Evolutionary conservation across 2,113 vertebrate genomes (phyloP).

Genomic region (Podocnemis expansa): DNA sequence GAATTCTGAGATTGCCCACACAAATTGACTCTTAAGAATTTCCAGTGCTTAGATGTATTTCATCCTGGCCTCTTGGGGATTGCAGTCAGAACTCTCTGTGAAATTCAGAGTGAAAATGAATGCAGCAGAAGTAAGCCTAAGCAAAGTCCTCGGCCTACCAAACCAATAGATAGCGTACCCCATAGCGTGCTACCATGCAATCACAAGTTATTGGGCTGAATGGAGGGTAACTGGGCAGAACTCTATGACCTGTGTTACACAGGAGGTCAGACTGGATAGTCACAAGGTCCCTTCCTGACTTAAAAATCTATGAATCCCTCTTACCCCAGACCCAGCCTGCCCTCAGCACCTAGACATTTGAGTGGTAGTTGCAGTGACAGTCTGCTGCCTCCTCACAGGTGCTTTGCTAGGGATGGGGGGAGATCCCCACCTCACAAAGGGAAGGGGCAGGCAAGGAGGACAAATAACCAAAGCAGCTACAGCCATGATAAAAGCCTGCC

Average conservation of each 20-base stretch:
- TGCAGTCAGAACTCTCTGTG: background rate
- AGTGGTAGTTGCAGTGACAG: accelerated
- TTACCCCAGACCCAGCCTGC: background rate
- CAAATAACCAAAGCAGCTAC: conserved; percentile 25
- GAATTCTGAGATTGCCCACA: background rate
- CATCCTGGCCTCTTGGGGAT: background rate
- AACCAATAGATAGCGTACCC: background rate
- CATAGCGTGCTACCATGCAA: background rate
- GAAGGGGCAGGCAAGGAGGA: background rate
- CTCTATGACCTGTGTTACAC: background rate
- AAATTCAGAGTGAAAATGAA: background rate
- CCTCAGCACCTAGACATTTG: background rate
- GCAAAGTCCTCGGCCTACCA: background rate
- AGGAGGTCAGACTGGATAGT: accelerated
- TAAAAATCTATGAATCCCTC: background rate
- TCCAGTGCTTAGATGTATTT: background rate
- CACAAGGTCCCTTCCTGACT: background rate
- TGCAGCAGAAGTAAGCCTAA: background rate
- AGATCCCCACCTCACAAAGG: background rate
- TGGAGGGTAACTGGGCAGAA: background rate
- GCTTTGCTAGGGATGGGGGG: background rate
- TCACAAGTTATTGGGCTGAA: background rate
- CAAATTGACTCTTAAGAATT: background rate
- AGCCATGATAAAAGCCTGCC: conserved; percentile 31
- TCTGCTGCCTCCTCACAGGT: background rate